These are phyloP conservation scores for Mormyrus iriodes DNA, from an alignment of 2,113 vertebrate genomes.

Conservation along the genomic window DNA sequence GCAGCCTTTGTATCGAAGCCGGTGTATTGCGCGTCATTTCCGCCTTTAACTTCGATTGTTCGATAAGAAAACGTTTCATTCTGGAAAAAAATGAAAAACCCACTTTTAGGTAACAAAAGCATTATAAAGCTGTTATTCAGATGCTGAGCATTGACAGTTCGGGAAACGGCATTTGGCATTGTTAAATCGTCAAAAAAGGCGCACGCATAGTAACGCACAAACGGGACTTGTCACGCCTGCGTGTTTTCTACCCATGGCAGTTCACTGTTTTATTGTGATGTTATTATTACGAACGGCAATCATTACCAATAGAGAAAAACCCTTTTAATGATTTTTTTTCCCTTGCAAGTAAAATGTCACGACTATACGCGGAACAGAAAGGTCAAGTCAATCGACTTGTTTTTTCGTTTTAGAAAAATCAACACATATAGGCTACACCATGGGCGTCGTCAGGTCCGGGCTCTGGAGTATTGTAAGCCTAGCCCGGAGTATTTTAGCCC, in stretches of 20 bases:
- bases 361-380: not conserved
- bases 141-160: not conserved
- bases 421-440: not conserved
- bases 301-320: not conserved
- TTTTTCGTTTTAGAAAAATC: not conserved
- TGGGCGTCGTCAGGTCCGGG: too few relatives aligned
- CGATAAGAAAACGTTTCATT: not conserved
- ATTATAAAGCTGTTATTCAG: constrained; percentile 4
- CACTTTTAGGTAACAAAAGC: constrained; percentile 1
- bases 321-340: not conserved
- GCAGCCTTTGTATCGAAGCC: not conserved
- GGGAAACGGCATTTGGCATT: not conserved
- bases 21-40: not conserved
- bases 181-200: not conserved
- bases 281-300: not conserved
- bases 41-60: not conserved
- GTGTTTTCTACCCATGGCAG: not conserved
- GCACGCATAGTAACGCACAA: not conserved
- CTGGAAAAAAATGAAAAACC: not conserved
- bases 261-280: not conserved
- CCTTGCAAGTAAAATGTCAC: not conserved
- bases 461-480: too few relatives aligned
- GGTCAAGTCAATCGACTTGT: not conserved
- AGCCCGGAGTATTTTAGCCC: too few relatives aligned
- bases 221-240: not conserved